phyloP scores from a whole-genome alignment of 35 echinoderm and acorn worm genomes.

The Anneissia japonica region DNA sequence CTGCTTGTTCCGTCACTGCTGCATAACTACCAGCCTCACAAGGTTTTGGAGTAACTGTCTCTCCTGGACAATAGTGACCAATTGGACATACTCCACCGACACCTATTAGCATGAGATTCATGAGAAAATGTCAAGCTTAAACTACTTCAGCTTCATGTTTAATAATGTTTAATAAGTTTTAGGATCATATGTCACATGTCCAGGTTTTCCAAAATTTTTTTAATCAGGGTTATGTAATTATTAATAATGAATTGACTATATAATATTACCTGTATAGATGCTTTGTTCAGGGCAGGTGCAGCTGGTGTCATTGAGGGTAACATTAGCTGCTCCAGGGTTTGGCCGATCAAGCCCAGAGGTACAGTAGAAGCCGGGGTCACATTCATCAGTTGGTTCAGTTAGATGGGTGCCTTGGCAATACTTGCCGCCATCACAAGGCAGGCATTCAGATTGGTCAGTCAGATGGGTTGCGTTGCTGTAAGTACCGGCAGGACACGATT shows the following conservation, averaged over 20 bases:
- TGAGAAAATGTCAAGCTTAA: too few relatives aligned
- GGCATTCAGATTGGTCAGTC: conserved; percentile 36
- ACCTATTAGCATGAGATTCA: too few relatives aligned
- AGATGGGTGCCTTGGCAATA: conserved; percentile 80
- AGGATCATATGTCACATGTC: too few relatives aligned
- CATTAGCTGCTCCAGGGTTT: conserved; percentile 62
- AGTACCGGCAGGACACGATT: conserved; percentile 82
- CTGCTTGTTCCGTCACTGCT: conserved; percentile 37
- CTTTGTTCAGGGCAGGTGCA: conserved; percentile 84
- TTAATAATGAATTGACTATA: too few relatives aligned
- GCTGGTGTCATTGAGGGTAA: conserved; percentile 38
- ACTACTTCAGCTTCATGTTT: too few relatives aligned
- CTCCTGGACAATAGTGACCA: conserved; percentile 89
- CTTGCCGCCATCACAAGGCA: conserved; percentile 67
- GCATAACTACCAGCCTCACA: conserved; percentile 78
- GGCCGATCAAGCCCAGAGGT: conserved; percentile 66
- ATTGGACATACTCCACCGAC: conserved; percentile 92
- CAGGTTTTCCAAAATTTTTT: too few relatives aligned
- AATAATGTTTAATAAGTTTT: too few relatives aligned
- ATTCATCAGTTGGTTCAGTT: conserved; percentile 59
- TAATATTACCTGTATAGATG: conserved; percentile 56
- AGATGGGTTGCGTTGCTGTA: conserved; percentile 69
- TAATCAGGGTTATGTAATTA: too few relatives aligned
- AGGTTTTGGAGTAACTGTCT: conserved; percentile 32
- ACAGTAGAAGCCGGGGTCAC: conserved; percentile 74